phyloP scores from a whole-genome alignment of 2,797 vertebrate genomes.

The Manis pentadactyla region DNA sequence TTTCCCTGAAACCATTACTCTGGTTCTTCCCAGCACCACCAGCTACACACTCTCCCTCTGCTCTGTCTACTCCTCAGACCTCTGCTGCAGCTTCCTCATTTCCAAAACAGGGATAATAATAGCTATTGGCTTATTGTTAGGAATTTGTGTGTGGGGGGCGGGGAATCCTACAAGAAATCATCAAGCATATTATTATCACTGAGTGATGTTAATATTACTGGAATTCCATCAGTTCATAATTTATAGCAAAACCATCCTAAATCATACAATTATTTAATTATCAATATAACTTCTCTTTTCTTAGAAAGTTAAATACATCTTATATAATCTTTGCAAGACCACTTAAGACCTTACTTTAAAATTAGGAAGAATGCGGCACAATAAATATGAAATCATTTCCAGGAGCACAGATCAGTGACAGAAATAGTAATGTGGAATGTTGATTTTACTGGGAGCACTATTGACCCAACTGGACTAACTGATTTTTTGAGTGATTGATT shows the following conservation, averaged over 20 bases:
- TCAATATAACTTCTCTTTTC: background rate
- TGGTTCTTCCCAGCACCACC: background rate
- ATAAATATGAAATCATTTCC: background rate
- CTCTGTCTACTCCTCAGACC: background rate
- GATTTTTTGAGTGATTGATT: conserved; percentile 11
- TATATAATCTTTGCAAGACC: background rate
- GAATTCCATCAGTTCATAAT: background rate
- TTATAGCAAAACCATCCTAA: background rate
- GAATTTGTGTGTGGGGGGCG: background rate
- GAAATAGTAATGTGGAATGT: background rate
- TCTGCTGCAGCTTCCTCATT: background rate
- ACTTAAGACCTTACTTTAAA: background rate
- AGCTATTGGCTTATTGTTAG: background rate
- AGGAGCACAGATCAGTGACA: background rate
- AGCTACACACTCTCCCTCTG: background rate
- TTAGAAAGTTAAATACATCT: background rate
- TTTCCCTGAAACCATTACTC: background rate
- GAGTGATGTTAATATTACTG: background rate
- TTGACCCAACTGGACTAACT: background rate
- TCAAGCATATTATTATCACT: background rate
- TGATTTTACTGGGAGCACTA: background rate
- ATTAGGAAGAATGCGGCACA: background rate
- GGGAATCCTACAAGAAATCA: background rate
- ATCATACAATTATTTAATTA: background rate
- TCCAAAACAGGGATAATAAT: background rate